phyloP scores from a whole-genome alignment of 2,797 vertebrate species.

The Pangasius krempfi region DNA sequence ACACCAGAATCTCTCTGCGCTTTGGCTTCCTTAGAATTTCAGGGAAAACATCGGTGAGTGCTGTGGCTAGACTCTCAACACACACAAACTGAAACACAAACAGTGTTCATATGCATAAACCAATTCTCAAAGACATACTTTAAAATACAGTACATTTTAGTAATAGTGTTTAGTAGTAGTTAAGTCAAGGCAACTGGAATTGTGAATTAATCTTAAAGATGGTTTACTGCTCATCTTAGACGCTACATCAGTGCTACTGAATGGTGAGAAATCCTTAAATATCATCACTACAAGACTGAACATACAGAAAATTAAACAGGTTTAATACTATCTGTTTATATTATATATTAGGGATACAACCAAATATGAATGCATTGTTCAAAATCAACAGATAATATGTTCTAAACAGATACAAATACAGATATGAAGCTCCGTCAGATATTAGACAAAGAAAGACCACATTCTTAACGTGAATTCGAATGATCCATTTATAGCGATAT shows the following conservation, averaged over 20 bases:
- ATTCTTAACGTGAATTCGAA: neutral
- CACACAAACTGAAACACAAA: constrained; percentile 83
- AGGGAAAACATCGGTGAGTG: constrained; percentile 87
- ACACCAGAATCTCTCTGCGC: constrained; percentile 82
- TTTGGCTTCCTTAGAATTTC: constrained; percentile 75
- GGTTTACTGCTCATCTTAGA: neutral
- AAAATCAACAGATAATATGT: neutral
- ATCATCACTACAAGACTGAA: neutral
- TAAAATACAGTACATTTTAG: neutral
- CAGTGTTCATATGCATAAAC: neutral
- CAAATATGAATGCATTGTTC: neutral
- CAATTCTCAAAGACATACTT: neutral
- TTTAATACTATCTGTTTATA: neutral
- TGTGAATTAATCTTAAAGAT: neutral
- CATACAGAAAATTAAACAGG: neutral
- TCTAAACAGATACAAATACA: neutral
- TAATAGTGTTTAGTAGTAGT: neutral
- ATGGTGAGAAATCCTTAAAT: neutral
- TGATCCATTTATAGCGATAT: neutral
- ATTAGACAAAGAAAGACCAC: neutral
- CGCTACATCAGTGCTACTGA: neutral
- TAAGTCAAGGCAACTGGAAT: neutral
- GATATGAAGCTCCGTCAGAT: neutral
- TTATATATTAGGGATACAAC: neutral
- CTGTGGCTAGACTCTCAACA: constrained; percentile 89